Evolutionary conservation across 2,888 invertebrate genomes (phyloP), one percentile per base, ranked within the genome.

Genomic region (Microctonus aethiopoides): DNA sequence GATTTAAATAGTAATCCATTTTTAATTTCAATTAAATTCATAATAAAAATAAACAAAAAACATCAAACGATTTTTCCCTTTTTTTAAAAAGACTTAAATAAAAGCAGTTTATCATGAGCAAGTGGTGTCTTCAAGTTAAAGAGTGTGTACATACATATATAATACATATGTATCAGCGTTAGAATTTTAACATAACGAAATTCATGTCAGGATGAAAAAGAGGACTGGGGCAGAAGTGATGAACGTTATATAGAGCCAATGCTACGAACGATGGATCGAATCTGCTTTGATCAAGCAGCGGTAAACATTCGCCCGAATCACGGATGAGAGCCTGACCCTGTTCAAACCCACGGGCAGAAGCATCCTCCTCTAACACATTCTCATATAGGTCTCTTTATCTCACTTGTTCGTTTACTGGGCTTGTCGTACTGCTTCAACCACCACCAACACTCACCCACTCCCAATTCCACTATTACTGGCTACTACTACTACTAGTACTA

Each of bases 281-380:
- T 76, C 74, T 76, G 76, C 79, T 82, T 83, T 81, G 81, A 81
- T 80, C 80, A 81, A 78, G 79, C 73, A 80, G 74, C 79, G 80
- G 81, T 82, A 81, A 81, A 82, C 79, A 81, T 79, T 79, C 76
- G 74, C 71, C 78, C 76, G 74, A 79, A 77, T 79, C 79, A 81
- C 79, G 80, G 81, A 79, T 82, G 81, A 82, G 77, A 81, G 81
- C 77, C 71, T 74, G 77, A 71, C 74, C 75, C 74, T 76, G 75
- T 75, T 71, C 68, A 70, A 68, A 70, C 64, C 60, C 65, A 59
- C 60, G 54, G 65, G 56, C 41, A 60, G 32, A 65, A 36, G 24
- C 46, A 46, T 64, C 24, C 60, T 56, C 34, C 36, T 54, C 36
- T 54, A 56, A 34, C 54, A 56, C n/a, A 7, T 65, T 54, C 32